Conservation (phyloP, 2,113 vertebrate species). For the Tragelaphus scriptus region DNA sequence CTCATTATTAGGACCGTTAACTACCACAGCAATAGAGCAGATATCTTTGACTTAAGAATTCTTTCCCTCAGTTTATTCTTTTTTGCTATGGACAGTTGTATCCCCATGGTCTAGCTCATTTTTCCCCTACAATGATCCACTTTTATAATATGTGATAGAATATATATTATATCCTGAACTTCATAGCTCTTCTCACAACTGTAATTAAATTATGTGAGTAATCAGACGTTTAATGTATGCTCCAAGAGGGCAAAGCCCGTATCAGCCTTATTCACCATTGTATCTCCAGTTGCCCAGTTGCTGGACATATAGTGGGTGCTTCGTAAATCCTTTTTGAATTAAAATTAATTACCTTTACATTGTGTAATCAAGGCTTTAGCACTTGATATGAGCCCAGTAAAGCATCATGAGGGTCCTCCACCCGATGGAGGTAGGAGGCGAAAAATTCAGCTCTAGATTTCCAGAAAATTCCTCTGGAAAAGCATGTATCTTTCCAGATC, state of each 20-base stretch:
- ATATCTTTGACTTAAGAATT: not conserved
- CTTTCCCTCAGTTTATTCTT: not conserved
- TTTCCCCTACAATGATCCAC: not conserved
- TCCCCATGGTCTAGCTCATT: not conserved
- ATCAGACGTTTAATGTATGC: not conserved
- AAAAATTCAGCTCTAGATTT: conserved; percentile 29
- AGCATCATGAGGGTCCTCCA: not conserved
- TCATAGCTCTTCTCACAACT: not conserved
- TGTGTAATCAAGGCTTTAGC: not conserved
- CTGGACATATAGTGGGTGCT: not conserved
- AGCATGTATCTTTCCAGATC: conserved; percentile 27
- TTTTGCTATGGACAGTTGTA: not conserved
- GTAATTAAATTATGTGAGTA: not conserved
- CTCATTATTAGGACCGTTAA: not conserved
- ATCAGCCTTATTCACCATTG: not conserved
- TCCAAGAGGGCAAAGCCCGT: not conserved
- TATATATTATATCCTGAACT: not conserved
- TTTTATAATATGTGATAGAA: not conserved
- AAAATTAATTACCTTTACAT: not conserved
- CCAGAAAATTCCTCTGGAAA: conserved; percentile 22
- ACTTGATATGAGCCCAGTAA: not conserved
- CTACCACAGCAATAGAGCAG: not conserved
- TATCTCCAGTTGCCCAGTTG: not conserved
- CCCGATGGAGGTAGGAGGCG: not conserved
- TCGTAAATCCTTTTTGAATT: not conserved